phyloP scores from a whole-genome alignment of 2,797 vertebrate species.

The Falco novaeseelandiae region DNA sequence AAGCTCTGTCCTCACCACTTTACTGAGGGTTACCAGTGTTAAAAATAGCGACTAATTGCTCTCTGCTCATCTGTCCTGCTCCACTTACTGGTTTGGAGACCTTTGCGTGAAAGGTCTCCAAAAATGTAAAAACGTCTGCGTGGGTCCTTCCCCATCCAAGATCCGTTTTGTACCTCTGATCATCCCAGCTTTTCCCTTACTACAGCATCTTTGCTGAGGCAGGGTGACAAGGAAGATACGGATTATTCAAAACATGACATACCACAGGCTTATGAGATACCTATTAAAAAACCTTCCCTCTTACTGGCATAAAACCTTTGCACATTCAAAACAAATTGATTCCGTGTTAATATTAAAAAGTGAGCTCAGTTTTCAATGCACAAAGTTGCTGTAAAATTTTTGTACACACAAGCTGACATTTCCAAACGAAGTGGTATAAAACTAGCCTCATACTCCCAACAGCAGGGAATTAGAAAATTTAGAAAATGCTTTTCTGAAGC shows the following conservation, averaged over 20 bases:
- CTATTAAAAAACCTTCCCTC: not conserved
- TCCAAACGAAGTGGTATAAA: not conserved
- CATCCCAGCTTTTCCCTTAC: not conserved
- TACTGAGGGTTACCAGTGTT: not conserved
- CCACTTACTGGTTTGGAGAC: not conserved
- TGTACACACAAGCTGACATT: not conserved
- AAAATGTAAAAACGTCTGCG: not conserved
- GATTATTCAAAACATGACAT: not conserved
- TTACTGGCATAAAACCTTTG: conserved; percentile 42
- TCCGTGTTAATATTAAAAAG: conserved; percentile 27
- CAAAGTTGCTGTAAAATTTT: not conserved
- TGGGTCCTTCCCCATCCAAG: not conserved
- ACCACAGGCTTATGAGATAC: not conserved
- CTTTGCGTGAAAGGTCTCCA: not conserved
- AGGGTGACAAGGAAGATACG: not conserved
- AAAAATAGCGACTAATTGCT: not conserved
- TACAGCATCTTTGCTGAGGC: not conserved
- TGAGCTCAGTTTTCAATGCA: not conserved
- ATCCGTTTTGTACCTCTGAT: not conserved
- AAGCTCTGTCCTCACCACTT: not conserved
- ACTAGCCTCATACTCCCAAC: not conserved
- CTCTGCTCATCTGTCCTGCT: not conserved
- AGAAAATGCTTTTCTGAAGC: not conserved
- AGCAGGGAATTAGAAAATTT: not conserved
- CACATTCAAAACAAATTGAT: conserved; percentile 41